A percentile compares a stretch with the other conserved stretches of the same genome.
These are phyloP conservation scores for Meiosimyza decipiens DNA, from an alignment of 2,888 invertebrate genomes.

Conservation along the genomic window DNA sequence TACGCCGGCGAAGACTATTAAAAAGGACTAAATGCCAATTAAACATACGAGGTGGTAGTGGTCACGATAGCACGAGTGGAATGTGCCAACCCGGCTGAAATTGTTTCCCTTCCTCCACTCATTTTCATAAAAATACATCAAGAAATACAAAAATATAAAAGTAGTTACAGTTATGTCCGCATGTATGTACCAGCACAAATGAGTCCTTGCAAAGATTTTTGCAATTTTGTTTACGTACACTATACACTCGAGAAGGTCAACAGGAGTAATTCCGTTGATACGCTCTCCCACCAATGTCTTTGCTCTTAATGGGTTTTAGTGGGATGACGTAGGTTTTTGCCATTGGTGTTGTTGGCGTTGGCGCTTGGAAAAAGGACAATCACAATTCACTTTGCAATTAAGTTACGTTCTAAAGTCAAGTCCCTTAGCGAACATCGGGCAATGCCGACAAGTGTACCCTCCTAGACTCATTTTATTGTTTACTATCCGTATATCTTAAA, in stretches of 20 bases:
- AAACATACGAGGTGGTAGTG: slow-evolving; percentile 54
- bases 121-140: not conserved
- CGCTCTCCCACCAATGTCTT: not conserved
- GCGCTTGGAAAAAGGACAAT: slow-evolving; percentile 39
- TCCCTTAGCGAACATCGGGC: slow-evolving; percentile 29
- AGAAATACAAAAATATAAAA: too few relatives aligned
- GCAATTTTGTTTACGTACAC: slow-evolving; percentile 29
- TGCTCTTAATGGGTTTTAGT: slow-evolving; percentile 2
- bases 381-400: slow-evolving; percentile 43
- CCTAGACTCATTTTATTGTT: slow-evolving; percentile 2
- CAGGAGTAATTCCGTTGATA: slow-evolving; percentile 20
- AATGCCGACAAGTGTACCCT: not conserved
- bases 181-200: not conserved
- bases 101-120: slow-evolving; percentile 5
- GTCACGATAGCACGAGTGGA: not conserved
- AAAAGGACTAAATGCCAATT: slow-evolving; percentile 63
- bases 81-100: not conserved
- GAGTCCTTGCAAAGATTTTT: slow-evolving; percentile 31
- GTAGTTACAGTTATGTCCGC: too few relatives aligned
- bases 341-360: slow-evolving; percentile 32
- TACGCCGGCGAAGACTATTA: slow-evolving; percentile 52
- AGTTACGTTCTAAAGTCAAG: slow-evolving; percentile 36
- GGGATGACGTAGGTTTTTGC: not conserved
- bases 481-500: slow-evolving; percentile 31
- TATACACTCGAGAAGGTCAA: slow-evolving; percentile 21